Percentiles rank a stretch among this genome's conserved stretches.
These are phyloP conservation scores for Prorops nasuta DNA, from an alignment of 1,140 invertebrate species.

Conservation along the genomic window DNA sequence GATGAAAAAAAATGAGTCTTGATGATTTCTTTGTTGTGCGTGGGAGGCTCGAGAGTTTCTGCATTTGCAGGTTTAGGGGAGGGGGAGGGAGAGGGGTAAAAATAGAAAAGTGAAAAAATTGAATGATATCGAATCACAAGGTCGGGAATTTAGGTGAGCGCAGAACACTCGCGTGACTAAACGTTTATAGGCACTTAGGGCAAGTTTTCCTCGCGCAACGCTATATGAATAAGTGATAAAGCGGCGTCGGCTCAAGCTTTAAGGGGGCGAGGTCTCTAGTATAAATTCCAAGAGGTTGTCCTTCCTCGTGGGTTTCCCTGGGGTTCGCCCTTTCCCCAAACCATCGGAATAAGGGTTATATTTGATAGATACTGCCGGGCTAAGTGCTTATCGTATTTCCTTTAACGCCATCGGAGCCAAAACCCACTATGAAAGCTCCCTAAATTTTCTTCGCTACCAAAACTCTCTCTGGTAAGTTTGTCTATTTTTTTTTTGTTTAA, in stretches of 20 bases:
- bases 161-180: slow-evolving; percentile 40
- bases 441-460: too few relatives aligned
- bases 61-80: neutral
- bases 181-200: slow-evolving; percentile 49
- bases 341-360: slow-evolving; percentile 52
- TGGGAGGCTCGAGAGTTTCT: too few relatives aligned
- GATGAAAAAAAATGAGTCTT: too few relatives aligned
- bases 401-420: too few relatives aligned
- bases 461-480: too few relatives aligned
- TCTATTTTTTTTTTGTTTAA: too few relatives aligned
- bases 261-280: slow-evolving; percentile 39
- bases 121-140: slow-evolving; percentile 26
- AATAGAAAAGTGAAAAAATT: slow-evolving; percentile 8
- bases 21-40: too few relatives aligned
- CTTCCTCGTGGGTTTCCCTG: slow-evolving; percentile 37
- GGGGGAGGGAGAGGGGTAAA: neutral
- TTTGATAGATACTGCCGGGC: slow-evolving; percentile 52
- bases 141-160: neutral
- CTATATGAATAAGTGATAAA: slow-evolving; percentile 55
- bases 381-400: slow-evolving; percentile 58
- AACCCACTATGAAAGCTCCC: too few relatives aligned
- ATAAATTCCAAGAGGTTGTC: slow-evolving; percentile 54
- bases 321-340: slow-evolving; percentile 29
- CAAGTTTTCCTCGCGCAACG: slow-evolving; percentile 51
- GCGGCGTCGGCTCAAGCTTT: slow-evolving; percentile 28